Percentiles rank a stretch among this genome's conserved stretches.
These are phyloP conservation scores for Calosoma granatense DNA, from an alignment of 1,140 invertebrate species.

Conservation along the genomic window DNA sequence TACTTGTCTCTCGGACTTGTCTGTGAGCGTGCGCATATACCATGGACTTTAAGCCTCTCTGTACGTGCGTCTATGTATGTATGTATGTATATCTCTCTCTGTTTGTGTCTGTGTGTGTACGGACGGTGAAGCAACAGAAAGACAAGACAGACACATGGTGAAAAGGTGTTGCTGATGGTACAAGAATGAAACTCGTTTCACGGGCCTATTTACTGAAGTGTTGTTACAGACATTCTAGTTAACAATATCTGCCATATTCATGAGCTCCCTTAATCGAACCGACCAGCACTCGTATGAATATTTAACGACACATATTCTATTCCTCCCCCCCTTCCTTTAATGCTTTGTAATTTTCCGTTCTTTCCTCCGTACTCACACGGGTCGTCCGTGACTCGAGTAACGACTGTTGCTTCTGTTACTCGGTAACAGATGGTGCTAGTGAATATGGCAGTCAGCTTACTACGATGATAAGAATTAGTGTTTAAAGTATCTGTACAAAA, in stretches of 20 bases:
- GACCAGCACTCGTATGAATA: background rate
- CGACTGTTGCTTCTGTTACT: background rate
- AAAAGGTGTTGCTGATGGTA: too few species aligned
- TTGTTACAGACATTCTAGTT: background rate
- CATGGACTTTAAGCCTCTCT: too few species aligned
- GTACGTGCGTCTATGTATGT: too few species aligned
- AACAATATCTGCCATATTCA: slow-evolving; percentile 2
- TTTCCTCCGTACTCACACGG: background rate
- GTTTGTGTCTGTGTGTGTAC: too few species aligned
- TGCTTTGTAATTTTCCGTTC: background rate
- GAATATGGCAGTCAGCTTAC: background rate
- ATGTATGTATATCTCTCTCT: too few species aligned
- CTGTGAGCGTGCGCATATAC: too few species aligned
- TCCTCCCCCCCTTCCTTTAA: background rate
- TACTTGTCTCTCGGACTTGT: background rate
- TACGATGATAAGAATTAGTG: background rate
- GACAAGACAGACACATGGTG: too few species aligned
- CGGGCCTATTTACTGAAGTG: slow-evolving; percentile 4
- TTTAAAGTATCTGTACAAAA: slow-evolving; percentile 2
- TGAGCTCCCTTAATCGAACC: background rate
- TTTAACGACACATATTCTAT: background rate
- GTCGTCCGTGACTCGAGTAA: background rate
- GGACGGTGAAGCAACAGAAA: too few species aligned
- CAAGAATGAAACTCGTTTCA: background rate
- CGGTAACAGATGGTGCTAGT: too few species aligned